Conservation (phyloP, 2,113 vertebrate genomes). For the Entomyzon cyanotis region DNA sequence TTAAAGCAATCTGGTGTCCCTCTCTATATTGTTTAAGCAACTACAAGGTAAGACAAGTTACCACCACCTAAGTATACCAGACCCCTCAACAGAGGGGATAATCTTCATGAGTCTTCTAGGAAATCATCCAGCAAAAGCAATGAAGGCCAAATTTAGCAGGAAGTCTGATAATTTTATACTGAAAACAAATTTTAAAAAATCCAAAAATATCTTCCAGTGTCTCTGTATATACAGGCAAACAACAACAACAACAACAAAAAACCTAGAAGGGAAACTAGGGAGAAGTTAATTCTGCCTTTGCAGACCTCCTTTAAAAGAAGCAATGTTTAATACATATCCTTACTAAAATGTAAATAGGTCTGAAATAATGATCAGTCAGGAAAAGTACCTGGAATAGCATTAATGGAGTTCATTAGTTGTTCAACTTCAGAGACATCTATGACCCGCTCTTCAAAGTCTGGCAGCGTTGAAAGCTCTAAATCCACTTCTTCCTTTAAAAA, state of each 20-base stretch:
- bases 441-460: slow-evolving; percentile 80
- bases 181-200: not conserved
- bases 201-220: not conserved
- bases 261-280: not conserved
- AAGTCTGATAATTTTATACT: not conserved
- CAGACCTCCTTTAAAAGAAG: not conserved
- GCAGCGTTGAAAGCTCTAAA: slow-evolving; percentile 75
- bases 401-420: slow-evolving; percentile 89
- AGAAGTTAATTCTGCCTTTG: not conserved
- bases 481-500: slow-evolving; percentile 82
- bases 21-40: not conserved
- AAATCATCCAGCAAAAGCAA: not conserved
- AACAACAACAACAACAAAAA: not conserved
- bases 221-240: not conserved
- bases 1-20: not conserved
- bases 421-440: slow-evolving; percentile 88
- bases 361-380: not conserved
- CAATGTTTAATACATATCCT: not conserved
- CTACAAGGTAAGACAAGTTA: not conserved
- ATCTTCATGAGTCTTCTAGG: not conserved
- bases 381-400: slow-evolving; percentile 83
- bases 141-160: not conserved
- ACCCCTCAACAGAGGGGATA: not conserved
- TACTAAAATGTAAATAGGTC: not conserved
- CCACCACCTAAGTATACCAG: not conserved